Evolutionary conservation across 2,113 vertebrate genomes (phyloP).

Genomic region (Hymenochirus boettgeri): DNA sequence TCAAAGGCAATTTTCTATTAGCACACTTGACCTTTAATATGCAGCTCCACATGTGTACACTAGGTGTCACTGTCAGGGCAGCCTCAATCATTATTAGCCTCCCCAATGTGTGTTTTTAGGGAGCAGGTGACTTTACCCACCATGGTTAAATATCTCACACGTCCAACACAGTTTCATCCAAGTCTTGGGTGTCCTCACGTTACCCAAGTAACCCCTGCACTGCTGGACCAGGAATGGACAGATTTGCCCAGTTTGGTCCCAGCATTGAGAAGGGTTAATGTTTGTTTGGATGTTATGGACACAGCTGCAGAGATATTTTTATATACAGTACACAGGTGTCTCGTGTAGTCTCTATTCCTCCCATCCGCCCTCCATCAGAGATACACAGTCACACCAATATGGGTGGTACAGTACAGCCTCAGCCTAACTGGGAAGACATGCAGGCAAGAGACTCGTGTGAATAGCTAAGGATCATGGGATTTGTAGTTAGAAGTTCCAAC

Average conservation of each 20-base stretch:
- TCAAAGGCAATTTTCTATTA: too few species aligned
- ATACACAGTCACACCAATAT: constrained; percentile 5
- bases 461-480: too few species aligned
- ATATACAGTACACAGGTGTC: constrained; percentile 9
- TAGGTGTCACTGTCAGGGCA: constrained; percentile 28
- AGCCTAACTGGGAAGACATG: too few species aligned
- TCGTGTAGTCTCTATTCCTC: background rate
- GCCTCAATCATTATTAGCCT: background rate
- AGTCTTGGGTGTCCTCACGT: constrained; percentile 8
- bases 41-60: constrained; percentile 1
- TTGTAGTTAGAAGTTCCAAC: too few species aligned
- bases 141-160: constrained; percentile 12
- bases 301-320: constrained; percentile 37
- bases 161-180: background rate
- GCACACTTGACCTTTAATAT: too few species aligned
- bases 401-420: background rate
- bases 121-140: constrained; percentile 29
- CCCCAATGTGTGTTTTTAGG: background rate
- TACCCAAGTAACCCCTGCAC: constrained; percentile 16
- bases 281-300: constrained; percentile 18
- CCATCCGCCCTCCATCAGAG: constrained; percentile 3
- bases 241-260: background rate
- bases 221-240: background rate
- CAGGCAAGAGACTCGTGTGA: too few species aligned
- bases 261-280: constrained; percentile 14